Evolutionary conservation across 1,140 invertebrate species (phyloP), one percentile per base, ranked within the genome.

Genomic region (Dryas iulia): DNA sequence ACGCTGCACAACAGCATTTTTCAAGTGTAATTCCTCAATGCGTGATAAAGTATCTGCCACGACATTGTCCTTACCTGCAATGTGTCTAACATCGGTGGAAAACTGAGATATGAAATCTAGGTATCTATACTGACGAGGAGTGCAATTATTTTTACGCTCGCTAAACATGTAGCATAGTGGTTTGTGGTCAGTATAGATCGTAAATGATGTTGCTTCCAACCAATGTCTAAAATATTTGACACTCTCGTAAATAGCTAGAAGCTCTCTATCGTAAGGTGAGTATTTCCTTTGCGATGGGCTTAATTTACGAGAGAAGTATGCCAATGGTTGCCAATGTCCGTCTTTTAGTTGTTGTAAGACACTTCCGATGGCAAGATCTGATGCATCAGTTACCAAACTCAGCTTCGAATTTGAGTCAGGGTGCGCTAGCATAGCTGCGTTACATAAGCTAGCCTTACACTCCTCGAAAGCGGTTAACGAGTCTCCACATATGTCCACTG

Each of bases 11-110:
- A n/a, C n/a, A n/a, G n/a, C n/a, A 11, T 14, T 52, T n/a, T 60
- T n/a, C n/a, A n/a, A n/a, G n/a, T n/a, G 31, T 52, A 72, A 28
- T 63, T 67, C 71, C 6, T 73, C 71, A 23, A 73, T 33, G 8
- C 71, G 66, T 14, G 71, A 73, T 35, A 73, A 28, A 3, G 71
- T 61, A 30, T 73, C 71, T 3, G 71, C 71, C 0, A 69, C 71
- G 1, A 73, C 60, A 14, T 67, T 67, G 39, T 67, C 52, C 24
- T 59, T 66, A 5, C 69, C 64, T 8, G 59, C 12, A 14, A 71
- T 66, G 39, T 71, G 64, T 23, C 69, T 47, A 31, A 71, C 61
- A 30, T 66, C 69, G 35, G 69, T 66, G 3, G 64, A 39, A 25
- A 66, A 59, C n/a, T 66, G 64, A 3, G 64, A 35, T 26, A 66